These are phyloP conservation scores for Acleris holmiana DNA, from an alignment of 2,888 invertebrate genomes.

Conservation along the genomic window DNA sequence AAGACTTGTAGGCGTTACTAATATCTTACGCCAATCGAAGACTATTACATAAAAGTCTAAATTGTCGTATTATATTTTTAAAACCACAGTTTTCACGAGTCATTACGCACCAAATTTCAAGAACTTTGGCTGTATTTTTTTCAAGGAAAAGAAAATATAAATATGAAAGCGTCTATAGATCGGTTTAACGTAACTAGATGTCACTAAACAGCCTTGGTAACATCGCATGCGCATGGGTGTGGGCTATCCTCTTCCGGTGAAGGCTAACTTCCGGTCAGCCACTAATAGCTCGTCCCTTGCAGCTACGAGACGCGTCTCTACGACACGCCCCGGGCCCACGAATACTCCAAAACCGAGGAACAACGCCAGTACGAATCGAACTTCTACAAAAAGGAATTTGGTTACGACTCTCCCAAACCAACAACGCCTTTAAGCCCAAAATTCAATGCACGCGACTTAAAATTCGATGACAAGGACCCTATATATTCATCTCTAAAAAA, in stretches of 20 bases:
- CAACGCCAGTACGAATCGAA: slow-evolving; percentile 56
- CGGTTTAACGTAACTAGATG: not conserved
- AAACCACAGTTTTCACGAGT: too few species aligned
- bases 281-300: slow-evolving; percentile 52
- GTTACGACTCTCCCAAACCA: slow-evolving; percentile 67
- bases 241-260: slow-evolving; percentile 36
- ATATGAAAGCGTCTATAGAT: not conserved
- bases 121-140: too few species aligned
- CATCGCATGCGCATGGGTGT: slow-evolving; percentile 23
- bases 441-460: slow-evolving; percentile 79
- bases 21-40: not conserved
- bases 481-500: slow-evolving; percentile 74
- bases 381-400: slow-evolving; percentile 64
- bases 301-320: slow-evolving; percentile 84
- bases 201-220: slow-evolving; percentile 28
- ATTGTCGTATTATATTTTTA: slow-evolving; percentile 4
- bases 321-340: slow-evolving; percentile 77
- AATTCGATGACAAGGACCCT: slow-evolving; percentile 75
- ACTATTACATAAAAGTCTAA: not conserved
- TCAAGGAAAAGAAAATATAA: too few species aligned
- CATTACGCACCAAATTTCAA: not conserved
- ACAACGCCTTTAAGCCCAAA: slow-evolving; percentile 73
- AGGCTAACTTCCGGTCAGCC: slow-evolving; percentile 53
- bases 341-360: slow-evolving; percentile 65
- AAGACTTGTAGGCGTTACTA: not conserved